These are phyloP conservation scores for Hydrotaea cyrtoneurina DNA, from an alignment of 2,888 invertebrate species.

Conservation along the genomic window DNA sequence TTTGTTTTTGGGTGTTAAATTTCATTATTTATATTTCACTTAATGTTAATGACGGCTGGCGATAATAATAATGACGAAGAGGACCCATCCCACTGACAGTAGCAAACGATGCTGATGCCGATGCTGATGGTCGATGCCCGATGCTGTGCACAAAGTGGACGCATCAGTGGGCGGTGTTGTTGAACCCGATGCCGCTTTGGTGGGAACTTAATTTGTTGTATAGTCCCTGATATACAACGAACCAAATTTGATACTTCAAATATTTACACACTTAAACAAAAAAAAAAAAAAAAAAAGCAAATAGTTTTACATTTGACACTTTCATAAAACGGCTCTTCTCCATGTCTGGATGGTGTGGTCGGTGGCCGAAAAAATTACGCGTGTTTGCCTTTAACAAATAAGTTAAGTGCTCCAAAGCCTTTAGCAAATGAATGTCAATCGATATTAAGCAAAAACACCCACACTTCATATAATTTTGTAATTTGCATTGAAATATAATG, in stretches of 20 bases:
- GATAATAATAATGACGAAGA: slow-evolving; percentile 24
- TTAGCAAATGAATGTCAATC: background rate
- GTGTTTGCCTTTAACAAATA: background rate
- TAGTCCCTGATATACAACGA: background rate
- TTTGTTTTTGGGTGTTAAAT: slow-evolving; percentile 44
- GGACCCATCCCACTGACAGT: background rate
- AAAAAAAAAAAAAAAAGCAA: background rate
- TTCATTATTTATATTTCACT: slow-evolving; percentile 53
- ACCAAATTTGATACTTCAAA: slow-evolving; percentile 14
- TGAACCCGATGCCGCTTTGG: background rate
- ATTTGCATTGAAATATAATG: background rate
- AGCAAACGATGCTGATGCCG: background rate
- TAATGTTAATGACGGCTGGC: slow-evolving; percentile 42
- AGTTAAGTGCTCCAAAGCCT: background rate
- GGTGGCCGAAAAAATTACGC: background rate
- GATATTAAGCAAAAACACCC: background rate
- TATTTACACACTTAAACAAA: background rate
- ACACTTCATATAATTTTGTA: background rate
- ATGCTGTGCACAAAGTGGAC: background rate
- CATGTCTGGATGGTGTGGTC: no score
- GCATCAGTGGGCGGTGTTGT: background rate
- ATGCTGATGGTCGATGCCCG: background rate
- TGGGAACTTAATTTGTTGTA: background rate
- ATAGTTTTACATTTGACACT: background rate
- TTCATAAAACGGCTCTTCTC: background rate